Conservation (phyloP, 2,888 invertebrate species). For the Dynastes tityus region DNA sequence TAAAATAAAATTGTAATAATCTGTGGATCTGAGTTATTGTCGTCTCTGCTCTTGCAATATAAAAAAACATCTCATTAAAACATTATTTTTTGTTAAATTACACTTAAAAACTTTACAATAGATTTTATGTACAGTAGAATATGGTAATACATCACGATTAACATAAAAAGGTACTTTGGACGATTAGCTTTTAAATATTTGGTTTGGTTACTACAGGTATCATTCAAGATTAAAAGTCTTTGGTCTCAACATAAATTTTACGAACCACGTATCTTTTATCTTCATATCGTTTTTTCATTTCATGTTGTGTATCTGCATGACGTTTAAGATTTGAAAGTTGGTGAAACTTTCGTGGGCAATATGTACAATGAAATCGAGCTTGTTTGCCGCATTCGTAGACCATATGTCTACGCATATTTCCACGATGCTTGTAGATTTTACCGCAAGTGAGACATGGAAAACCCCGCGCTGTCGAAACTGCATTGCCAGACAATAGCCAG, state of each 20-base stretch:
- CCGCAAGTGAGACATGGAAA: constrained; percentile 80
- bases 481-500: constrained; percentile 54
- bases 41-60: too few relatives aligned
- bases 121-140: constrained; percentile 22
- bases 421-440: constrained; percentile 87
- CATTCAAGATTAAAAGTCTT: constrained; percentile 27
- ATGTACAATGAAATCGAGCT: constrained; percentile 77
- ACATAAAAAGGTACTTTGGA: constrained; percentile 19
- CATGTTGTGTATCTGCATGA: constrained; percentile 67
- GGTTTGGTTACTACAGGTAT: neutral
- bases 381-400: constrained; percentile 82
- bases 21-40: too few relatives aligned
- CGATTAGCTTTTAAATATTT: constrained; percentile 39
- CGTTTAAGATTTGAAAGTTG: constrained; percentile 70
- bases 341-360: constrained; percentile 78
- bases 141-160: constrained; percentile 21
- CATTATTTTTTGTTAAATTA: neutral
- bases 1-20: too few relatives aligned
- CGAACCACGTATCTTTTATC: constrained; percentile 27
- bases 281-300: constrained; percentile 48
- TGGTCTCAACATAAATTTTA: constrained; percentile 37
- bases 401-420: constrained; percentile 83
- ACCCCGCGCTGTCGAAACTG: constrained; percentile 52
- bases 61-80: too few relatives aligned
- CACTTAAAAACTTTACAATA: constrained; percentile 12